phyloP scores from a whole-genome alignment of 2,888 invertebrate genomes.

The Tethea ocularis region DNA sequence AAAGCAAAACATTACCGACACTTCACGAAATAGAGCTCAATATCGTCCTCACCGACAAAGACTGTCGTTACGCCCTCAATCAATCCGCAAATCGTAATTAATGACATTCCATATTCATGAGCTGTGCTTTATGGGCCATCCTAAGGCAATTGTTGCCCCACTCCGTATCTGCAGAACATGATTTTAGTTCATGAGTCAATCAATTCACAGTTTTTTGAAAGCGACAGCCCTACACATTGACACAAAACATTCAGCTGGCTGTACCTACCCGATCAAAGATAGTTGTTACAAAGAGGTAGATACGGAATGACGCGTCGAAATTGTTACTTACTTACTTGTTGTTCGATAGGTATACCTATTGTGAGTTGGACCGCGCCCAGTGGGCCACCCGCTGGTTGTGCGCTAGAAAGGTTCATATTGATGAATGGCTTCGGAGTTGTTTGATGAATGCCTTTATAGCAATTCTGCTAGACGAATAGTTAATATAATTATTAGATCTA shows the following conservation, averaged over 20 bases:
- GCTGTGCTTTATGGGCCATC: too few relatives aligned
- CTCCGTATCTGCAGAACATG: too few relatives aligned
- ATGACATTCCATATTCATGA: too few relatives aligned
- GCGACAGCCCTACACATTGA: background rate
- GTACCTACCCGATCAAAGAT: constrained; percentile 6
- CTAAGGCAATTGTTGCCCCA: too few relatives aligned
- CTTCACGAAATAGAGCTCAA: too few relatives aligned
- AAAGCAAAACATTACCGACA: too few relatives aligned
- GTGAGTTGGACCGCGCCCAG: constrained; percentile 26
- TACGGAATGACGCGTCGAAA: constrained; percentile 12
- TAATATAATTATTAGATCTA: too few relatives aligned
- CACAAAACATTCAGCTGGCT: background rate
- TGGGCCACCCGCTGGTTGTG: constrained; percentile 33
- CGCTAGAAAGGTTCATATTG: constrained; percentile 23
- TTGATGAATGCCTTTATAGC: background rate
- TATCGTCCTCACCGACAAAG: too few relatives aligned
- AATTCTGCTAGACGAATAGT: background rate
- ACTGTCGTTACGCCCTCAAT: too few relatives aligned
- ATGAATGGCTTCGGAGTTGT: background rate
- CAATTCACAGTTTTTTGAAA: background rate
- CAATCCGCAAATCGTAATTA: too few relatives aligned
- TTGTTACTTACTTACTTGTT: constrained; percentile 18
- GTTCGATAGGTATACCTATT: constrained; percentile 17
- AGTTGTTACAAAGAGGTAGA: constrained; percentile 9
- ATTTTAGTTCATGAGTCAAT: too few relatives aligned